Base-by-base conservation (phyloP, 2,888 invertebrate species). In the Chesias legatella region DNA sequence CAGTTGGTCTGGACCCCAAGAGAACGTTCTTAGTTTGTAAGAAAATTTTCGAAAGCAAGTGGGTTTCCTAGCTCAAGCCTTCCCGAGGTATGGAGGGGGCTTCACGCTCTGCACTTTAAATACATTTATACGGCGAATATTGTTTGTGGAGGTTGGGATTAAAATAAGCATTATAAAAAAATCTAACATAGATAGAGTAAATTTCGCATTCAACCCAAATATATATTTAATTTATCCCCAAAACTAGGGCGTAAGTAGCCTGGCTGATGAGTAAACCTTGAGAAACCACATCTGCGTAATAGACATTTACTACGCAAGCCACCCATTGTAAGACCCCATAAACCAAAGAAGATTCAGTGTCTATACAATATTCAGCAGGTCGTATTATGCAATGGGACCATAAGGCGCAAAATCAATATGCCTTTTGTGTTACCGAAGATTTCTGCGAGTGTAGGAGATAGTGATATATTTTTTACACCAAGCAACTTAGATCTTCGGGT, bases 331-430 rank as follows among this genome's bases (percentile, higher is more conserved):
- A 24, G 27, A 39, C 25, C 20, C 43, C 24, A 31, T 46, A 43
- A 48, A 51, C 43, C 48, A 42, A 39, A 33, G 41, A 46, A 48
- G 42, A 53, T 44, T 51, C 51, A 39, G 58, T 60, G 60, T 52
- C 57, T 60, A 78, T 81, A 77, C 75, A 81, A 79, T 81, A 82
- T 79, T 81, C 80, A 79, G 56, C 44, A 67, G 71, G 69, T 73
- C 68, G 67, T 73, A 79, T 81, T 79, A 80, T 82, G 74, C 79
- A 81, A 67, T 73, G 65, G 65, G 65, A 63, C 64, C 51, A 69
- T 75, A 79, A 81, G 76, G 73, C 71, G 63, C 73, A 79, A 80
- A 81, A 83, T 82, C 83, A 83, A 83, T 82, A 81, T 72, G 61
- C 68, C 72, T 74, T 72, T 72, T 79, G 76, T 76, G 70, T 66